phyloP scores from a whole-genome alignment of 2,797 vertebrate genomes.

The Tiaroga cobitis region DNA sequence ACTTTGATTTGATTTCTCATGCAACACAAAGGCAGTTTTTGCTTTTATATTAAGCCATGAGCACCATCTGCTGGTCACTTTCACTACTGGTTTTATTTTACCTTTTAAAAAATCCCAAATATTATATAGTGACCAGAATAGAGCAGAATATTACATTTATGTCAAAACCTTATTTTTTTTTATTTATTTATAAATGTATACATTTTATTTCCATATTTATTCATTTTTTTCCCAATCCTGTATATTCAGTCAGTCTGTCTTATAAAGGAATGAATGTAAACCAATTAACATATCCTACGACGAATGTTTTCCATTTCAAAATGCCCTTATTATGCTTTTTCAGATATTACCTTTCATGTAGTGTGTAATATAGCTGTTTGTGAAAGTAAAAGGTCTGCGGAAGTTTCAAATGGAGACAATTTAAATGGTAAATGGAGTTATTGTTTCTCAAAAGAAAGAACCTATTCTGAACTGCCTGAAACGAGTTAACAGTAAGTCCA shows the following conservation, averaged over 20 bases:
- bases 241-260: neutral
- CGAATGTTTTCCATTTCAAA: neutral
- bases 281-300: too few species aligned
- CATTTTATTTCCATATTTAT: neutral
- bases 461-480: neutral
- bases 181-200: neutral
- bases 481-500: neutral
- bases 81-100: too few species aligned
- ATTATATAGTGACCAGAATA: neutral
- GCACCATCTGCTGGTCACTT: conserved; percentile 39
- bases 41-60: neutral
- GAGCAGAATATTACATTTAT: neutral
- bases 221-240: neutral
- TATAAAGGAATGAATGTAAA: neutral
- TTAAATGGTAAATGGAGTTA: neutral
- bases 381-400: too few species aligned
- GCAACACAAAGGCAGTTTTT: neutral
- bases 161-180: neutral
- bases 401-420: too few species aligned
- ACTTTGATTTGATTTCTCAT: neutral
- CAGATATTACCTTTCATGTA: neutral
- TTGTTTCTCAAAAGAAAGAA: neutral
- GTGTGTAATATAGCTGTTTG: neutral
- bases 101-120: too few species aligned
- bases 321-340: too few species aligned